Percentiles rank a stretch among this genome's conserved stretches.
Conservation (phyloP, 2,113 vertebrate genomes). For the Halcyon malimbica region DNA sequence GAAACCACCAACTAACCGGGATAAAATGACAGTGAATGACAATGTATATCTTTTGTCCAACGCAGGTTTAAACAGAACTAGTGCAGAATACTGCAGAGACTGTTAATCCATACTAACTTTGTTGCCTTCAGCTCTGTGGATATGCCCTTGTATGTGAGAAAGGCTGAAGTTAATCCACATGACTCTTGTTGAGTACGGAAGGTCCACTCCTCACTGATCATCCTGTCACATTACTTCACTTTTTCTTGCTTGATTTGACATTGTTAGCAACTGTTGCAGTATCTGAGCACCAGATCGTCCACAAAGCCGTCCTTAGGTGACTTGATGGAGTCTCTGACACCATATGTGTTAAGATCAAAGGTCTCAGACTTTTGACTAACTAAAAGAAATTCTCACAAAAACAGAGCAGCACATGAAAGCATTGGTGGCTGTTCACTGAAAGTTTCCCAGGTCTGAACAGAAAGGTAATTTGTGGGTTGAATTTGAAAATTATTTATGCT, state of each 20-base stretch:
- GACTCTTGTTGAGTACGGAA: neutral
- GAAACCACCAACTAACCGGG: neutral
- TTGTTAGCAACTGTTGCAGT: neutral
- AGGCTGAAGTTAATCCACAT: neutral
- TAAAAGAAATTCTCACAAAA: neutral
- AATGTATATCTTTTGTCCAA: fast-evolving
- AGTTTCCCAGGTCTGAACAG: neutral
- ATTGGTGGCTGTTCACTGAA: neutral
- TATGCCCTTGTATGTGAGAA: neutral
- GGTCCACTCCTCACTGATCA: neutral
- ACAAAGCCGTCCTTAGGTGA: neutral
- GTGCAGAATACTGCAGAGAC: neutral
- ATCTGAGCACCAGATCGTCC: neutral
- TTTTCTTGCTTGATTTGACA: neutral
- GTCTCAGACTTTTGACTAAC: neutral
- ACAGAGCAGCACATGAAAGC: neutral
- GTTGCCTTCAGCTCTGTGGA: neutral
- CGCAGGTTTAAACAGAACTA: neutral
- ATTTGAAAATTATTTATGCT: neutral
- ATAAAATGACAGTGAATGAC: neutral
- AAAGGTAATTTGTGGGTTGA: neutral
- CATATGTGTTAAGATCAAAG: neutral
- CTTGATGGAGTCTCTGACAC: neutral
- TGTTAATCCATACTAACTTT: neutral
- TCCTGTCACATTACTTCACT: neutral